Evolutionary conservation across 2,888 invertebrate genomes (phyloP), one percentile per base, ranked within the genome.

Genomic region (Galeopsomyia nigrocyanea): DNA sequence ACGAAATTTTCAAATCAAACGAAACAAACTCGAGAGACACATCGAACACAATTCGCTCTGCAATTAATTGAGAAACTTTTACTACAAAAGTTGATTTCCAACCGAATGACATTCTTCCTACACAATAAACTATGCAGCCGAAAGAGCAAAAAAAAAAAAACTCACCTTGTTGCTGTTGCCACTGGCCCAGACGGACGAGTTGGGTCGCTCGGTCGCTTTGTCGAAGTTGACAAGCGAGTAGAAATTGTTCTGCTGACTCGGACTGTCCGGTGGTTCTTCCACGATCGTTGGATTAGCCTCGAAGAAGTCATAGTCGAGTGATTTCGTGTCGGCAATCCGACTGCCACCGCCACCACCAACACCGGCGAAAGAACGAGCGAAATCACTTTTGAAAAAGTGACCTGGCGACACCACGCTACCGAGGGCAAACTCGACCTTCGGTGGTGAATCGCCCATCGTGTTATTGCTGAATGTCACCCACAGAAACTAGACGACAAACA

Each of bases 351-450:
- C 21, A 51, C 39, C 19, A 68, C 85, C 85, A 71, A 22, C 19
- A 68, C 85, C 85, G 71, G 88, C 88, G 79, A 89, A 86, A 55
- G 89, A 88, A 69, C 88, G 87, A 58, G 89, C 89, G 82, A 88
- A 89, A 73, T 87, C 87, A 81, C 89, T 89, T 82, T 89, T 89
- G 80, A 89, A 89, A 78, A 86, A 87, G 75, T 88, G 87, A 50
- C 86, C 87, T 64, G 87, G 83, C 16, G 84, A 83, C 67, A 84
- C 83, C 74, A 83, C 81, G 74, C 82, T 84, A 22, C 84, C 86
- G 56, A 86, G 78, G 51, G 80, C 82, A 69, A 85, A 85, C 73
- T 84, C 80, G 68, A 85, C 79, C 76, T 79, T 83, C 53, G 80
- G 79, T 51, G 26, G 14, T 21, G 39, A 65, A 49, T 82, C 80